These are phyloP conservation scores for Microctenopoma steveboyesi DNA, from an alignment of 2,797 vertebrate genomes.

Conservation along the genomic window DNA sequence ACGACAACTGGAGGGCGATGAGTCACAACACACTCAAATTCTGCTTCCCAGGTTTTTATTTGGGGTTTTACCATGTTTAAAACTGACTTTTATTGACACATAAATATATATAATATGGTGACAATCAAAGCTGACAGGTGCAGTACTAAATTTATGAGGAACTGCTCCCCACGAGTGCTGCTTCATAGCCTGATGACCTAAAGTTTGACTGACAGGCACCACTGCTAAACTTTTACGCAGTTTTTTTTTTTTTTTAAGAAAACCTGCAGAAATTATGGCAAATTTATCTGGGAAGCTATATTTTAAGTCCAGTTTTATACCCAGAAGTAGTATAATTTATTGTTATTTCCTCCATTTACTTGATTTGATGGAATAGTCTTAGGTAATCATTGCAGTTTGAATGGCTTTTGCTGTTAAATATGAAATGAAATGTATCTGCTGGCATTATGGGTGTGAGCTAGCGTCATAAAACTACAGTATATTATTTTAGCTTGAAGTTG, in stretches of 20 bases:
- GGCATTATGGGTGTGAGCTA: conserved; percentile 72
- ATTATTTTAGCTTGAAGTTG: conserved; percentile 74
- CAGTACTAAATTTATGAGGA: conserved; percentile 38
- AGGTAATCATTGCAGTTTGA: conserved; percentile 76
- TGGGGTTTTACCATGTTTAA: conserved; percentile 27
- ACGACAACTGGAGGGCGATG: conserved; percentile 3
- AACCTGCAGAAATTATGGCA: conserved; percentile 28
- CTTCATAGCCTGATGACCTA: conserved; percentile 4
- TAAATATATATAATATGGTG: conserved; percentile 38
- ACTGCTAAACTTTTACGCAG: conserved; percentile 24
- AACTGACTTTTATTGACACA: conserved; percentile 17
- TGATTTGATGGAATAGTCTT: conserved; percentile 78
- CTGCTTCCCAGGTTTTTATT: conserved; percentile 38
- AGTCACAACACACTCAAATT: conserved; percentile 19
- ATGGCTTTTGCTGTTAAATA: conserved; percentile 69
- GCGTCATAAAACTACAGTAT: conserved; percentile 59
- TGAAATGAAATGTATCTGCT: conserved; percentile 57
- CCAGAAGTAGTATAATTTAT: conserved; percentile 81
- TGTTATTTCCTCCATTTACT: conserved; percentile 71
- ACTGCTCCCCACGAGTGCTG: conserved; percentile 35
- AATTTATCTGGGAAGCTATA: conserved; percentile 64
- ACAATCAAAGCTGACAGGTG: conserved; percentile 65
- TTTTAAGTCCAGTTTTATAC: conserved; percentile 62
- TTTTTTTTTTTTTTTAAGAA: conserved; percentile 47
- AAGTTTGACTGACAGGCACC: conserved; percentile 20